A percentile compares a stretch with the other conserved stretches of the same genome.
These are phyloP conservation scores for Chaetodon auriga DNA, from an alignment of 2,113 vertebrate species.

Conservation along the genomic window DNA sequence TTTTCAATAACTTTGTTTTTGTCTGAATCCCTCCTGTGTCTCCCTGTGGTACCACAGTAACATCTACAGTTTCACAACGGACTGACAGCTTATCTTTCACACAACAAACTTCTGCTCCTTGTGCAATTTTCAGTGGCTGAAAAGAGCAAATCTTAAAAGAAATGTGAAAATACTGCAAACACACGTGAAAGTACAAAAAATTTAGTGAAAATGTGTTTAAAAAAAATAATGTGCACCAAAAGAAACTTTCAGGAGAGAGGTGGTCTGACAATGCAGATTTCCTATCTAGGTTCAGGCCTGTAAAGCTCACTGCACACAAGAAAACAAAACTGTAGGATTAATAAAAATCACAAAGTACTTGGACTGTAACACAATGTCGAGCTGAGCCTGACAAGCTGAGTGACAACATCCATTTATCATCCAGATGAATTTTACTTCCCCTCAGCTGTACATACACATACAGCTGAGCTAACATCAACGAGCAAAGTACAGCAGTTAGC, in stretches of 20 bases:
- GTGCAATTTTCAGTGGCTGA: not conserved
- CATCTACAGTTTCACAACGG: constrained; percentile 31
- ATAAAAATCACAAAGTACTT: too few species aligned
- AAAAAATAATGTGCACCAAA: not conserved
- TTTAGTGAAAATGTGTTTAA: not conserved
- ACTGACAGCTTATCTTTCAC: constrained; percentile 10
- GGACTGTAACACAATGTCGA: too few species aligned
- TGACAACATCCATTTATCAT: not conserved
- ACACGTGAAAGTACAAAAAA: not conserved
- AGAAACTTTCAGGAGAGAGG: too few species aligned
- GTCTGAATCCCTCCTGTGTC: not conserved
- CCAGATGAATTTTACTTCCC: not conserved
- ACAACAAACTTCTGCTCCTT: not conserved
- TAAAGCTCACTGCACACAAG: too few species aligned
- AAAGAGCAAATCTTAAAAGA: not conserved
- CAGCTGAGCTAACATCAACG: not conserved
- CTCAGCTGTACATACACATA: too few species aligned
- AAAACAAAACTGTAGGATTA: too few species aligned
- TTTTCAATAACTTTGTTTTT: constrained; percentile 5
- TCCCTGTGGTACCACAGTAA: not conserved
- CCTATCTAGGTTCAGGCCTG: too few species aligned
- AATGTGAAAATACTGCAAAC: constrained; percentile 1
- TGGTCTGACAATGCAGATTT: too few species aligned
- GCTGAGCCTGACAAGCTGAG: too few species aligned
- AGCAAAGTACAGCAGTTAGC: not conserved